These are phyloP conservation scores for Oncorhynchus tshawytscha DNA, from an alignment of 2,113 vertebrate genomes.

Conservation along the genomic window DNA sequence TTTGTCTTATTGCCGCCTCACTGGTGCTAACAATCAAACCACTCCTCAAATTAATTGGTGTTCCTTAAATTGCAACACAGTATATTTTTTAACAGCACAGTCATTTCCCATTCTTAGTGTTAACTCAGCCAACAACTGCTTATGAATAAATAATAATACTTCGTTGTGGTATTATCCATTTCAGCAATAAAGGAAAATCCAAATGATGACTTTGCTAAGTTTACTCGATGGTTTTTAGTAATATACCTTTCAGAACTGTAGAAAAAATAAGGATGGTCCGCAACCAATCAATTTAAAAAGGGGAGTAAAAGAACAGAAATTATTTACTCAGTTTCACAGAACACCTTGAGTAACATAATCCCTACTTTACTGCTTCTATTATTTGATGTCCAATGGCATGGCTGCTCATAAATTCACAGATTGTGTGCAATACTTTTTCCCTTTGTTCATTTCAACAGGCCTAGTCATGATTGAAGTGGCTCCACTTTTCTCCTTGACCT, in stretches of 20 bases:
- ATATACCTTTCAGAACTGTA: too few relatives aligned
- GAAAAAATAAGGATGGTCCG: too few relatives aligned
- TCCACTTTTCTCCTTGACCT: conserved; percentile 45
- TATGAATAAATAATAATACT: conserved; percentile 44
- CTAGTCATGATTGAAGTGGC: conserved; percentile 3
- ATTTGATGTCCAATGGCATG: background rate
- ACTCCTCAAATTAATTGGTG: conserved; percentile 55
- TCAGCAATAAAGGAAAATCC: conserved; percentile 21
- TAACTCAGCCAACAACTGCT: conserved; percentile 50
- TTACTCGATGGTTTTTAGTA: too few relatives aligned
- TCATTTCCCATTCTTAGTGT: conserved; percentile 34
- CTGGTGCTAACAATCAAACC: background rate
- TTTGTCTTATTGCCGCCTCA: too few relatives aligned
- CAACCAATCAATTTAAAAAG: too few relatives aligned
- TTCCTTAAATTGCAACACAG: conserved; percentile 34
- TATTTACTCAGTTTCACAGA: background rate
- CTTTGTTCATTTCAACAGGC: background rate
- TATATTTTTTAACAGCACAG: conserved; percentile 32
- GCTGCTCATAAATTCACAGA: conserved; percentile 13
- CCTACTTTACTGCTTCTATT: too few relatives aligned
- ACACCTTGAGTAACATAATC: too few relatives aligned
- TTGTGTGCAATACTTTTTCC: conserved; percentile 12
- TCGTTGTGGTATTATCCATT: conserved; percentile 14
- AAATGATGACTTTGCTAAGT: too few relatives aligned
- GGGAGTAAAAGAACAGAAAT: too few relatives aligned